These are phyloP conservation scores for Saccopteryx leptura DNA, from an alignment of 2,113 vertebrate species.

Conservation along the genomic window DNA sequence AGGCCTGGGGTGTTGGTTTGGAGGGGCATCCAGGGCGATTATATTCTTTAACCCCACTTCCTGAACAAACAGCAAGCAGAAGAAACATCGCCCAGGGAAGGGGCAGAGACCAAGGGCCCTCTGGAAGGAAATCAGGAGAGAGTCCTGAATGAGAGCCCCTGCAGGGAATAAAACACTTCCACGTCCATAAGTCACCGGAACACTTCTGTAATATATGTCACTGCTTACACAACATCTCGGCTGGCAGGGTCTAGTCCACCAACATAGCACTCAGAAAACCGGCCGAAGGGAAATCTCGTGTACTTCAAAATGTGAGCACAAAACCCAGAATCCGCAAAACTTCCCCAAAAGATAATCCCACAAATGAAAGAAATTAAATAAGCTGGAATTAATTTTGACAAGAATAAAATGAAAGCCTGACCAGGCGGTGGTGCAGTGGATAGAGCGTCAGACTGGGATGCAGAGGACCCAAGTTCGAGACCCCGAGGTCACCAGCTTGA, in stretches of 20 bases:
- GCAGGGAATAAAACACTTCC: neutral
- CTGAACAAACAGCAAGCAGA: neutral
- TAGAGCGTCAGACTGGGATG: no score
- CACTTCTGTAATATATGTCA: neutral
- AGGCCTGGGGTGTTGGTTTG: neutral
- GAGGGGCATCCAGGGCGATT: neutral
- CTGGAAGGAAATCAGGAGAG: neutral
- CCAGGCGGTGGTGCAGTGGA: no score
- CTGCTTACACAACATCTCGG: fast-evolving
- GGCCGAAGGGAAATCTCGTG: neutral
- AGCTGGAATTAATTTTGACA: neutral
- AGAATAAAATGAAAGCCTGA: neutral
- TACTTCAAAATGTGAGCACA: neutral
- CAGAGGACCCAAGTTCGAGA: no score
- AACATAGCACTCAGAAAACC: neutral
- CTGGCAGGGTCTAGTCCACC: neutral
- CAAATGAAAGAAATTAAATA: neutral
- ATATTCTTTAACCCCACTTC: neutral
- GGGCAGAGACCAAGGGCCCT: fast-evolving
- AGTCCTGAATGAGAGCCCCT: fast-evolving
- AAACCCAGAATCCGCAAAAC: neutral
- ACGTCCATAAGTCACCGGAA: neutral
- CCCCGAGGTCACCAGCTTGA: no score
- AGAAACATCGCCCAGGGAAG: neutral
- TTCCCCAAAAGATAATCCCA: neutral